Conservation (phyloP, 1,140 invertebrate genomes). For the Asobara japonica region DNA sequence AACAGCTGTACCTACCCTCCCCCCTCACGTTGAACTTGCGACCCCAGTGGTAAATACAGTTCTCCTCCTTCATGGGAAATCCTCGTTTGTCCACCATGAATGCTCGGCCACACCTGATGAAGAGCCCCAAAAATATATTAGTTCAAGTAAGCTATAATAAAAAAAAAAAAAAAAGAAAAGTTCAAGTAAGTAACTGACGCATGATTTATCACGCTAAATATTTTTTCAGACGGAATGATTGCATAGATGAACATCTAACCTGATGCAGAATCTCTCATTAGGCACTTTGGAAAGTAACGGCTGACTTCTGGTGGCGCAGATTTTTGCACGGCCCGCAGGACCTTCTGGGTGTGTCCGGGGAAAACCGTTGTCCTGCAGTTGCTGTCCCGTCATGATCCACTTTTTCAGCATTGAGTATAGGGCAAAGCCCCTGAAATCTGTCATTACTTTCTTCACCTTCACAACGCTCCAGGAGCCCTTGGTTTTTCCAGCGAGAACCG, state of each 20-base stretch:
- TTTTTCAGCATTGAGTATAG: conserved; percentile 57
- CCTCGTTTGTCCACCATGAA: conserved; percentile 84
- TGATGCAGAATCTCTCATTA: conserved; percentile 80
- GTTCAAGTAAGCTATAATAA: too few species aligned
- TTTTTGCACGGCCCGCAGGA: conserved; percentile 68
- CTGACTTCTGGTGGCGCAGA: conserved; percentile 68
- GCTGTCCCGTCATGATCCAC: conserved; percentile 78
- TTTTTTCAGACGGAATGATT: too few species aligned
- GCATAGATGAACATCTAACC: too few species aligned
- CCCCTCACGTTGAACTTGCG: conserved; percentile 83
- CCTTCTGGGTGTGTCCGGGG: conserved; percentile 74
- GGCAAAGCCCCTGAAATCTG: conserved; percentile 64
- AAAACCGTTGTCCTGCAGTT: conserved; percentile 86
- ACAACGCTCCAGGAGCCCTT: conserved; percentile 79
- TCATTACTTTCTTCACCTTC: conserved; percentile 64
- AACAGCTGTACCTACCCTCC: conserved; percentile 73
- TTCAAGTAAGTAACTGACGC: too few species aligned
- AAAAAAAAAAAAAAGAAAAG: too few species aligned
- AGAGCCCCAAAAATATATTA: too few species aligned
- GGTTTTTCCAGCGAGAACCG: conserved; percentile 73
- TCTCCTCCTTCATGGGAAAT: conserved; percentile 74
- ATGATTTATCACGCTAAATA: too few species aligned
- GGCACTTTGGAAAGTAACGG: conserved; percentile 71
- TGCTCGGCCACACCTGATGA: conserved; percentile 82
- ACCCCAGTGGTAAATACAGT: conserved; percentile 92